These are phyloP conservation scores for Julus scanicus DNA, from an alignment of 2,888 invertebrate species.

Conservation along the genomic window DNA sequence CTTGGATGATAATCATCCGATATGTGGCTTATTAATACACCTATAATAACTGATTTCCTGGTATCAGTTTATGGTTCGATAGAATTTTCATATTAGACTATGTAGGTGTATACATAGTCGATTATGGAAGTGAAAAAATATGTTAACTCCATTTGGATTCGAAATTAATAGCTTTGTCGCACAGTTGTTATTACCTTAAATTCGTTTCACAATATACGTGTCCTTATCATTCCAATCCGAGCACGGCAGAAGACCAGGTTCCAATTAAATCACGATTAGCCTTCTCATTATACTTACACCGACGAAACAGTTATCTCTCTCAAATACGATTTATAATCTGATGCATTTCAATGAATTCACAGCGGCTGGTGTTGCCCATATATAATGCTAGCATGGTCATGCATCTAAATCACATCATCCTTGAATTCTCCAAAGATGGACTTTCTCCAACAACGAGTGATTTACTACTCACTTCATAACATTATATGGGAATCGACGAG, in stretches of 20 bases:
- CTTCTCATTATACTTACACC: background rate
- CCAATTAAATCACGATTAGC: conserved; percentile 25
- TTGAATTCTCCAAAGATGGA: conserved; percentile 13
- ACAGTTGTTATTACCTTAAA: no score
- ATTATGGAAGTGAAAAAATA: no score
- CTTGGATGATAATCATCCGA: no score
- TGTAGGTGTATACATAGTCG: no score
- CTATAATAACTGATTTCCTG: no score
- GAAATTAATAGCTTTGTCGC: no score
- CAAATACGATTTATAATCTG: background rate
- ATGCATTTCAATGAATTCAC: conserved; percentile 21
- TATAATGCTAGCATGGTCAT: background rate
- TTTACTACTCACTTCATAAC: conserved; percentile 27
- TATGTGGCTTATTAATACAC: no score
- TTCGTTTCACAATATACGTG: background rate
- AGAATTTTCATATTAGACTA: no score
- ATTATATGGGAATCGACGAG: conserved; percentile 25
- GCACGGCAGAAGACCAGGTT: background rate
- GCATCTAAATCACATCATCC: background rate
- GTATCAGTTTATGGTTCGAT: no score
- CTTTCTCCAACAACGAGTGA: conserved; percentile 16
- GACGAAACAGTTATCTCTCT: background rate
- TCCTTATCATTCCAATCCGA: background rate
- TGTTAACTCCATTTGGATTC: no score
- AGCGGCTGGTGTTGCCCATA: background rate